Percentiles rank a stretch among this genome's conserved stretches.
Evolutionary conservation across 2,797 vertebrate species (phyloP).

Genomic region (Sternotherus odoratus): DNA sequence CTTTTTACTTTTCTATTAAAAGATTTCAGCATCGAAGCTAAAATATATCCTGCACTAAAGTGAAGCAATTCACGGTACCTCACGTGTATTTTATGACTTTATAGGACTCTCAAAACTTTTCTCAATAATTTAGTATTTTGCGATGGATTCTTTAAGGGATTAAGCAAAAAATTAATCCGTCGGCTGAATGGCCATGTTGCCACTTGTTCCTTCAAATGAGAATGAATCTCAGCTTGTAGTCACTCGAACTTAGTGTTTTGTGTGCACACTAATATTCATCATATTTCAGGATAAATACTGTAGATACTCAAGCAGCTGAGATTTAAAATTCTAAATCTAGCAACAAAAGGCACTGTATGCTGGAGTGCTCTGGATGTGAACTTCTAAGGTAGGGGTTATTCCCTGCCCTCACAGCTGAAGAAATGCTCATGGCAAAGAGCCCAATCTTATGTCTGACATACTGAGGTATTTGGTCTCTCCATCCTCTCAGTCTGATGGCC

Average conservation of each 20-base stretch:
- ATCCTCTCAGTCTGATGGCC: background rate
- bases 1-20: conserved; percentile 30
- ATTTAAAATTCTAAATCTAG: background rate
- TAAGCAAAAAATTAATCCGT: conserved; percentile 24
- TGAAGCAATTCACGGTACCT: background rate
- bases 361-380: background rate
- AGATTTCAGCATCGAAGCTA: conserved; percentile 41
- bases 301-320: background rate
- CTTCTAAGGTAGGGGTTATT: background rate
- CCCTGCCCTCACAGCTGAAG: background rate
- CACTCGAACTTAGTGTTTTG: background rate
- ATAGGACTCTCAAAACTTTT: conserved; percentile 33
- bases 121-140: conserved; percentile 37
- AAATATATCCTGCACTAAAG: conserved; percentile 51
- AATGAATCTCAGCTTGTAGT: conserved; percentile 3
- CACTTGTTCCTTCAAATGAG: conserved; percentile 39
- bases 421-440: background rate
- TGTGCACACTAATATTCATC: background rate
- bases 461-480: background rate
- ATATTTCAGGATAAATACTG: background rate
- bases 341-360: background rate
- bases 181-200: conserved; percentile 8
- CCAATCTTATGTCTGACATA: background rate
- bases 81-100: conserved; percentile 47
- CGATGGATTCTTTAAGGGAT: conserved; percentile 41